Evolutionary conservation across 2,888 invertebrate genomes (phyloP).

Genomic region (Yponomeuta plumbellus): DNA sequence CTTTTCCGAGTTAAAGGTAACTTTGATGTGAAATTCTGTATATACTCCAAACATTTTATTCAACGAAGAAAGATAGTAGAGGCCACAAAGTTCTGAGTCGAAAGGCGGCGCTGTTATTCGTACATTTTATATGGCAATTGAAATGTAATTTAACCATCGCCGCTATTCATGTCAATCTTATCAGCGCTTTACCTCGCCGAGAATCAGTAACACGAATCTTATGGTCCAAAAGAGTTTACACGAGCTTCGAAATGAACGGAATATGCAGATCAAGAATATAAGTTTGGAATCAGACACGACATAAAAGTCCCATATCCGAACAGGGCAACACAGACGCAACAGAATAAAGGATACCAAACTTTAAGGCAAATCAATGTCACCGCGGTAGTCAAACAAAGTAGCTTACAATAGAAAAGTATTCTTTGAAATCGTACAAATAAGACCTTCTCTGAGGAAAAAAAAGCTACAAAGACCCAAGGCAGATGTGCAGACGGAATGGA

Average conservation of each 20-base stretch:
- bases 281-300: slow-evolving; percentile 35
- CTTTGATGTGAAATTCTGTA: neutral
- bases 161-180: slow-evolving; percentile 52
- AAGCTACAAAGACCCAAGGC: slow-evolving; percentile 59
- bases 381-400: slow-evolving; percentile 1
- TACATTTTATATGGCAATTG: slow-evolving; percentile 74
- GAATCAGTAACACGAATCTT: slow-evolving; percentile 37
- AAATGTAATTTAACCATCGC: slow-evolving; percentile 68
- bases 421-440: slow-evolving; percentile 22
- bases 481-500: slow-evolving; percentile 59
- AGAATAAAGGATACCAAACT: neutral
- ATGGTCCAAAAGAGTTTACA: slow-evolving; percentile 31
- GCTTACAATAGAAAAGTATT: neutral
- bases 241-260: slow-evolving; percentile 28
- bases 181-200: slow-evolving; percentile 52
- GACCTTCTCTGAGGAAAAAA: slow-evolving; percentile 23
- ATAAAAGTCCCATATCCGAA: neutral
- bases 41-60: neutral
- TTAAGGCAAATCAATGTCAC: neutral
- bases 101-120: slow-evolving; percentile 50
- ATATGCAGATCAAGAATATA: slow-evolving; percentile 18
- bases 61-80: neutral
- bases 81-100: slow-evolving; percentile 34
- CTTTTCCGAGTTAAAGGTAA: too few species aligned
- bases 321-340: neutral